Conservation (phyloP, 1,140 invertebrate species). For the Lamellibrachia luymesi region DNA sequence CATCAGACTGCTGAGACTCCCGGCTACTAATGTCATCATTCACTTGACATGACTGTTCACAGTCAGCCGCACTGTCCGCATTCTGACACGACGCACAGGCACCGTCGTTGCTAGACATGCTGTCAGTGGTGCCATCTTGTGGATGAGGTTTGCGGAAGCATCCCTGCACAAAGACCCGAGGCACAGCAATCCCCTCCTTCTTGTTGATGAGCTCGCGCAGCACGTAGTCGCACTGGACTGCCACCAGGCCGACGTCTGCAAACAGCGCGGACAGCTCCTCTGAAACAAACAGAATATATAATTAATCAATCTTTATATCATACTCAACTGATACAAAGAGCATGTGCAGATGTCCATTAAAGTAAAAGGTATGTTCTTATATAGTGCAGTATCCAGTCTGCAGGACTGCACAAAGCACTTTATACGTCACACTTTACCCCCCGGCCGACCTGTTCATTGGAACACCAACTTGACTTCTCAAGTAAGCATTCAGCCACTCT, state of each 20-base stretch:
- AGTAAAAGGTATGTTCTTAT: too few relatives aligned
- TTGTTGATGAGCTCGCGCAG: constrained; percentile 83
- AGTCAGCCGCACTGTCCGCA: neutral
- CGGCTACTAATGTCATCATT: neutral
- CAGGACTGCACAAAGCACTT: too few relatives aligned
- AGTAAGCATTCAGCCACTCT: too few relatives aligned
- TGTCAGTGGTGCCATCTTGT: neutral
- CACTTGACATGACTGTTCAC: neutral
- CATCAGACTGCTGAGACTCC: neutral
- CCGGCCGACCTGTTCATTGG: too few relatives aligned
- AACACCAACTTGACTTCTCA: too few relatives aligned
- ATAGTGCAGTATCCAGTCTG: too few relatives aligned
- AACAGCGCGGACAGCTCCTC: constrained; percentile 70
- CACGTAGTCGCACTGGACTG: constrained; percentile 72
- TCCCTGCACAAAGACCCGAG: constrained; percentile 86
- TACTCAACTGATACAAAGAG: neutral
- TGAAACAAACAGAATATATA: constrained; percentile 50
- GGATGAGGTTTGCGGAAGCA: constrained; percentile 67
- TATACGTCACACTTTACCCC: too few relatives aligned
- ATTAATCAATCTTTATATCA: constrained; percentile 19
- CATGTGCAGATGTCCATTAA: too few relatives aligned
- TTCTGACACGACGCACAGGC: neutral
- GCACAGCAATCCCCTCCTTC: constrained; percentile 87
- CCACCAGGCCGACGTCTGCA: constrained; percentile 68
- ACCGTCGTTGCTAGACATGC: neutral